Base-by-base conservation (phyloP, 2,113 vertebrate species). In the Ranitomeya imitator region DNA sequence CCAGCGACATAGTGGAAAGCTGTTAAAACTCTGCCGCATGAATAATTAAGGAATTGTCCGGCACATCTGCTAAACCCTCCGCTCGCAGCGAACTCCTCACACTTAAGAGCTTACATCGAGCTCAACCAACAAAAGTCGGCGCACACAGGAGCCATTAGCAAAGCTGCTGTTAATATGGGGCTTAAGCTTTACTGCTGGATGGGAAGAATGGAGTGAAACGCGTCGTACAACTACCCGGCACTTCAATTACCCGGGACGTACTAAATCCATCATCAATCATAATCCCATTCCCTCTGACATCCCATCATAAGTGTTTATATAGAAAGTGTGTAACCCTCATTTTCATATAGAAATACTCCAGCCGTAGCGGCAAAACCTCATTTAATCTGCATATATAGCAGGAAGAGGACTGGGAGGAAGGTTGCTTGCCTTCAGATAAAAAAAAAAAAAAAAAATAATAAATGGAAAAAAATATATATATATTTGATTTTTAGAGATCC, bases 201-300 rank as follows among this genome's bases (percentile, higher is more conserved):
- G 55, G 84, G 26, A 45, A 73, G 69, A 16, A 59, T 60, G 31
- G 67, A 51, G 61, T 45, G 57, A 51, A 83, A 54, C 69, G 26
- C 71, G 54, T 69, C 18, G 81, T 51, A 69, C 81, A 37, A 23
- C 37, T 52, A 19, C 19, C 81, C 61, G 37, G 69, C 71, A 37
- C 69, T 74, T 85, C 84, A 85, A 85, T 76, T 85, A 85, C 84
- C 26, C 69, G 9, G 52, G 15, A 60, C 16, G 57, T 73, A 85
- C 84, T 74, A 74, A 74, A 85, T 14, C 84, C 45, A 57, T 76
- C 84, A 85, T 85, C 84, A 74, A 85, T 85, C 84, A 85, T 85
- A 85, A 74, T 85, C 84, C 54, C 67, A 67, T 73, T 73, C 23
- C 84, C 31, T 19, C 55, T 85, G 84, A 85, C 84, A 76, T 76